Evolutionary conservation across 2,888 invertebrate genomes (phyloP), one percentile per base, ranked within the genome.

Genomic region (Drosophila ezoana): DNA sequence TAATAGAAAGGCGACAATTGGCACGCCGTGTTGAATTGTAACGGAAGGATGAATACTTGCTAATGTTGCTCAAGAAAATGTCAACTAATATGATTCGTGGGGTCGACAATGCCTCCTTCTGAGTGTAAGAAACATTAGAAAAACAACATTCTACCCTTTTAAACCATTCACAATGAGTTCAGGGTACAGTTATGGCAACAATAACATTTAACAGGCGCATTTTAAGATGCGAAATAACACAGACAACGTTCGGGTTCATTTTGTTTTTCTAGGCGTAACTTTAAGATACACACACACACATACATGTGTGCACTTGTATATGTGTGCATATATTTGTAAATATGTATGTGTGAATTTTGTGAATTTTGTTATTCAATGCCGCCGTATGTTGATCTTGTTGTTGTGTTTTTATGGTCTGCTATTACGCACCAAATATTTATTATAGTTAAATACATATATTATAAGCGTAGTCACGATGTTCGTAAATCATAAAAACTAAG

Each of bases 391-490:
- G 51, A 56, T 57, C 44, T 45, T 57, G 38, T 61, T 57, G 51
- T 45, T 57, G 11, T 28, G 56, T 59, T 43, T 56, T 59, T 48
- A 45, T 48, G 60, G 20, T 23, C 52, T 10, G 35, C 48, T 72
- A 83, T 67, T 81, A 84, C 81, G 81, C 84, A 81, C 73, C 62
- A 63, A 72, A 71, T 67, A 76, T 67, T 60, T 64, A 35, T 49
- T 64, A 44, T 51, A 52, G 56, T 20, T 44, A 76, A 67, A 67
- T 52, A 72, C 57, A 51, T 66, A 53, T 62, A 48, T 60, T 72
- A 67, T 64, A 61, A 72, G 48, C 60, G 63, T 52, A 63, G 54
- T 76, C 58, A 72, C 60, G 60, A 61, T 47, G 58, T 45, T 52
- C 48, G 54, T 64, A 58, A 72, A 61, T 67, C 47, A 64, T 61